Conservation (phyloP, 1,140 invertebrate species). For the Pachyrhynchus sulphureomaculatus region DNA sequence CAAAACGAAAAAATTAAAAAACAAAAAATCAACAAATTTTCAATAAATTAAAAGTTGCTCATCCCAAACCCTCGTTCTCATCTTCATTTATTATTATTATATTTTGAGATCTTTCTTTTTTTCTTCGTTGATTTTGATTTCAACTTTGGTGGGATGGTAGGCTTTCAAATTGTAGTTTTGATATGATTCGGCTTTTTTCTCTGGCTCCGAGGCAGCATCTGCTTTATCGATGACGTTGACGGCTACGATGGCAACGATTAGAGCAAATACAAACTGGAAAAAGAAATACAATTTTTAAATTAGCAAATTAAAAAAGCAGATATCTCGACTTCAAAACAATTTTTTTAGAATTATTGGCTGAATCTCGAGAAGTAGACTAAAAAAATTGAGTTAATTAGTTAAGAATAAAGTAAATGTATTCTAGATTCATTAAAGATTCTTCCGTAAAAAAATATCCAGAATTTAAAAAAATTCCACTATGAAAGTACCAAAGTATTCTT, state of each 20-base stretch:
- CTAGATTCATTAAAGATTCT: no score
- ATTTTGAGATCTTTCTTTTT: neutral
- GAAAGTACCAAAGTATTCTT: no score
- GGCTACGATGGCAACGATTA: slow-evolving; percentile 11
- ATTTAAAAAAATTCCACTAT: no score
- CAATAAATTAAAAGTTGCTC: neutral
- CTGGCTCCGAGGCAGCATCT: slow-evolving; percentile 2
- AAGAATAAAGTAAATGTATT: no score
- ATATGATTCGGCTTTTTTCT: slow-evolving; percentile 19
- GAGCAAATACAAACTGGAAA: slow-evolving; percentile 14
- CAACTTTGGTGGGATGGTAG: slow-evolving; percentile 19
- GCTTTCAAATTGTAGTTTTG: slow-evolving; percentile 17
- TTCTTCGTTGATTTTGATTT: slow-evolving; percentile 8
- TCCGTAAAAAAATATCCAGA: no score
- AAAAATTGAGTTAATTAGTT: no score
- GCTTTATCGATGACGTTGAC: slow-evolving; percentile 6
- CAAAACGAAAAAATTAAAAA: neutral
- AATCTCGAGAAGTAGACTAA: no score
- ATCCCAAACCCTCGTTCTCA: neutral
- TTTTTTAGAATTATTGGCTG: neutral
- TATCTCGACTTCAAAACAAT: neutral
- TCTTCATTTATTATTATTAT: neutral
- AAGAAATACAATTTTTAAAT: neutral
- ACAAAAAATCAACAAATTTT: slow-evolving; percentile 9
- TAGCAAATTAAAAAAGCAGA: neutral